phyloP scores from a whole-genome alignment of 1,140 invertebrate species.

The Tachypleus tridentatus region DNA sequence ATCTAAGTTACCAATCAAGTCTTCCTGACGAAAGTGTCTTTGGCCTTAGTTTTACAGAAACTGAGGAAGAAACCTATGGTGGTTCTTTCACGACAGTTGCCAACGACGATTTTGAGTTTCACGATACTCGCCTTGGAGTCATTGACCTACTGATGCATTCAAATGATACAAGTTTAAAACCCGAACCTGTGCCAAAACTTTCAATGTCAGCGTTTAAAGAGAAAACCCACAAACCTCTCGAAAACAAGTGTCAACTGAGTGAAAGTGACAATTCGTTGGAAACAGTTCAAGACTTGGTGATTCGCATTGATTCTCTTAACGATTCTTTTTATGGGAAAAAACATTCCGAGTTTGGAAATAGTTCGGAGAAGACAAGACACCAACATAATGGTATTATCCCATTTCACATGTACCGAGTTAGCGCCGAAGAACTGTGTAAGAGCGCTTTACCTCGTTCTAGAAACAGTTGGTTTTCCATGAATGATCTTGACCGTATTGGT shows the following conservation, averaged over 20 bases:
- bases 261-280: not conserved
- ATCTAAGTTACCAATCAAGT: too few relatives aligned
- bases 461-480: constrained; percentile 37
- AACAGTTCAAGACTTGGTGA: not conserved
- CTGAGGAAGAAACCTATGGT: constrained; percentile 5
- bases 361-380: too few relatives aligned
- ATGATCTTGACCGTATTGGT: constrained; percentile 36
- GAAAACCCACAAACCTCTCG: constrained; percentile 5
- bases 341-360: not conserved
- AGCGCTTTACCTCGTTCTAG: constrained; percentile 4
- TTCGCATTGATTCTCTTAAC: not conserved
- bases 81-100: constrained; percentile 49
- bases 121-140: constrained; percentile 25
- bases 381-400: too few relatives aligned
- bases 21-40: too few relatives aligned
- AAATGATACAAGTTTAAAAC: not conserved
- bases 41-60: too few relatives aligned
- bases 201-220: not conserved
- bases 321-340: not conserved
- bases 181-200: constrained; percentile 7
- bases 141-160: constrained; percentile 14
- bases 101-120: constrained; percentile 53
- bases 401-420: too few relatives aligned
- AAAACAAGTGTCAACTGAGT: not conserved
- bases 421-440: not conserved